Evolutionary conservation across 2,113 vertebrate species (phyloP).

Genomic region (Poicephalus gulielmi): DNA sequence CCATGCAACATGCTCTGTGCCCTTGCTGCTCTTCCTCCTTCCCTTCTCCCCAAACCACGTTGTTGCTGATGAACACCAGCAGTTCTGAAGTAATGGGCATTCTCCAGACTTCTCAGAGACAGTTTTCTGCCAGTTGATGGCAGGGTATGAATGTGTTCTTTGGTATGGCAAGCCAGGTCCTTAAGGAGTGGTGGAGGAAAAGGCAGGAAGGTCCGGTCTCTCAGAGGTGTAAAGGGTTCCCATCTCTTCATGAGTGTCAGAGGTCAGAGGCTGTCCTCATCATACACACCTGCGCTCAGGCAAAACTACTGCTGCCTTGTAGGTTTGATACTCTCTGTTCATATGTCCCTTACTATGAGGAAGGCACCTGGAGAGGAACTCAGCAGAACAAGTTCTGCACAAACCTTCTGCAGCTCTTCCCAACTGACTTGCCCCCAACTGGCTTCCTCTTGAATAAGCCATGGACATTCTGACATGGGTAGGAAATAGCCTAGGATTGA

Average conservation of each 20-base stretch:
- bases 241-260: background rate
- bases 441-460: background rate
- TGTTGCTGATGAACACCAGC: conserved; percentile 10
- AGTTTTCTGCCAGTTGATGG: background rate
- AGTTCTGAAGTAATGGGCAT: background rate
- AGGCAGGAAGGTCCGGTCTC: background rate
- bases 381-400: background rate
- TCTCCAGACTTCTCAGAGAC: background rate
- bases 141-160: background rate
- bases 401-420: background rate
- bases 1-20: background rate
- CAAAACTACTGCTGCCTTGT: background rate
- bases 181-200: background rate
- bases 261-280: background rate
- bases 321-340: background rate
- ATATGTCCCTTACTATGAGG: background rate
- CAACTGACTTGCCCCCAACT: background rate
- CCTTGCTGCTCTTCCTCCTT: background rate
- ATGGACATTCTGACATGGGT: background rate
- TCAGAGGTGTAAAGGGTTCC: background rate
- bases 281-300: background rate
- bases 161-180: background rate
- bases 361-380: background rate
- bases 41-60: background rate
- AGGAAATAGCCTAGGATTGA: background rate